Percentiles rank a stretch among this genome's conserved stretches.
These are phyloP conservation scores for Drosophila nasuta DNA, from an alignment of 1,140 invertebrate genomes.

Conservation along the genomic window DNA sequence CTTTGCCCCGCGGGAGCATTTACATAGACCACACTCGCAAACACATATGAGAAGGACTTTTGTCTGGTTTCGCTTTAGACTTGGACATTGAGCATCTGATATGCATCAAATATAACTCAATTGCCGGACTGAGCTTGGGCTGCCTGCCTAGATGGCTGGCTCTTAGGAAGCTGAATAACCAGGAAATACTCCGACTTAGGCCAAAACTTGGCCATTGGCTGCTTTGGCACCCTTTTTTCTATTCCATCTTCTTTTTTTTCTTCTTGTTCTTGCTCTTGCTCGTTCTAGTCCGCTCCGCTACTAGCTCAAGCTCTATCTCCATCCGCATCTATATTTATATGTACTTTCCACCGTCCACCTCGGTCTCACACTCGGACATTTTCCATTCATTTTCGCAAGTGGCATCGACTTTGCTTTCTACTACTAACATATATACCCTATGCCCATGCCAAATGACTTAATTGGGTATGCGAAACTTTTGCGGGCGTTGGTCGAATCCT, in stretches of 20 bases:
- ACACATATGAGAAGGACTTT: conserved; percentile 35
- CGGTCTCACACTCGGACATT: conserved; percentile 57
- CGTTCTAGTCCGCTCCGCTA: too few relatives aligned
- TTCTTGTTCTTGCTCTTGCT: not conserved
- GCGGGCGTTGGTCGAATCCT: not conserved
- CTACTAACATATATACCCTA: conserved; percentile 11
- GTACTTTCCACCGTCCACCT: conserved; percentile 29
- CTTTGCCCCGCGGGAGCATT: conserved; percentile 66
- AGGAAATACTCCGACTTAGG: conserved; percentile 73
- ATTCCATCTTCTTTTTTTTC: not conserved
- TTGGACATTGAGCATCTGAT: conserved; percentile 72
- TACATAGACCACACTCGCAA: conserved; percentile 58
- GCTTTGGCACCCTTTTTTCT: conserved; percentile 53
- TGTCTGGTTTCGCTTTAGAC: conserved; percentile 51
- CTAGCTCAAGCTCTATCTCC: conserved; percentile 36
- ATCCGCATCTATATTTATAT: conserved; percentile 48
- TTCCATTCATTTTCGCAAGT: conserved; percentile 81
- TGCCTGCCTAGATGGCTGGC: not conserved
- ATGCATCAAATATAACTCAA: conserved; percentile 82
- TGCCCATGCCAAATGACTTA: not conserved
- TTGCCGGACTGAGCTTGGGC: conserved; percentile 60
- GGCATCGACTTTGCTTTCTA: conserved; percentile 72
- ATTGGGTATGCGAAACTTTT: not conserved
- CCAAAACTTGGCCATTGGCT: conserved; percentile 63
- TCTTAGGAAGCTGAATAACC: conserved; percentile 69